phyloP scores from a whole-genome alignment of 2,113 vertebrate genomes.

The Alosa alosa region DNA sequence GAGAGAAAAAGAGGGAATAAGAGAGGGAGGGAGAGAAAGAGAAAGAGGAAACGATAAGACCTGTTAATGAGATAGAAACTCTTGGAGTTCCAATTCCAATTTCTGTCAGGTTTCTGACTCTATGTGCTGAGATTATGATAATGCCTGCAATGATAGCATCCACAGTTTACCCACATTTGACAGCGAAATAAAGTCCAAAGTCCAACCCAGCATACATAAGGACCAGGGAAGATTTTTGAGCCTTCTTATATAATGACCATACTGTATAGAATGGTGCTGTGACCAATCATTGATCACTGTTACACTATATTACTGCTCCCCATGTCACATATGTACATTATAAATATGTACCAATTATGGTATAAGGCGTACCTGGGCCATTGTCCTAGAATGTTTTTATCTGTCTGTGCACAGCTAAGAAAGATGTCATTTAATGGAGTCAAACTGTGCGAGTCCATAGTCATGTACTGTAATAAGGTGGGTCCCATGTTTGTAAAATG shows the following conservation, averaged over 20 bases:
- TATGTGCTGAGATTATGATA: neutral
- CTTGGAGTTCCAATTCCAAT: constrained; percentile 1
- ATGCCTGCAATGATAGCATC: neutral
- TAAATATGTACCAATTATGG: too few species aligned
- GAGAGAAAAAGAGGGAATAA: neutral
- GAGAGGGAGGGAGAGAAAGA: neutral
- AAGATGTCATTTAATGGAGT: too few species aligned
- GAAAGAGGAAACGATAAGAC: neutral
- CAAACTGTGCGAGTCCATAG: too few species aligned
- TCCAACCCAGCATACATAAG: too few species aligned
- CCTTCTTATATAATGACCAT: neutral
- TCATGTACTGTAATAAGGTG: too few species aligned
- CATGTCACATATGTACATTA: too few species aligned
- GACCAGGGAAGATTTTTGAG: too few species aligned
- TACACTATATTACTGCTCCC: too few species aligned
- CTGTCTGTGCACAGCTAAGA: too few species aligned
- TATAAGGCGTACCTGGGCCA: too few species aligned
- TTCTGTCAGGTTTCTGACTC: neutral
- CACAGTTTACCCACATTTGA: neutral
- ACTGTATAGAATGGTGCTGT: neutral
- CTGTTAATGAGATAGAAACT: constrained; percentile 2
- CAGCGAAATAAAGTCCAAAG: neutral
- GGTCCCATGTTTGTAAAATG: neutral
- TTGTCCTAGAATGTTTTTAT: too few species aligned
- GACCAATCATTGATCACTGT: neutral